Evolutionary conservation across 1,140 invertebrate species (phyloP).

Genomic region (Solenopsis fugax): DNA sequence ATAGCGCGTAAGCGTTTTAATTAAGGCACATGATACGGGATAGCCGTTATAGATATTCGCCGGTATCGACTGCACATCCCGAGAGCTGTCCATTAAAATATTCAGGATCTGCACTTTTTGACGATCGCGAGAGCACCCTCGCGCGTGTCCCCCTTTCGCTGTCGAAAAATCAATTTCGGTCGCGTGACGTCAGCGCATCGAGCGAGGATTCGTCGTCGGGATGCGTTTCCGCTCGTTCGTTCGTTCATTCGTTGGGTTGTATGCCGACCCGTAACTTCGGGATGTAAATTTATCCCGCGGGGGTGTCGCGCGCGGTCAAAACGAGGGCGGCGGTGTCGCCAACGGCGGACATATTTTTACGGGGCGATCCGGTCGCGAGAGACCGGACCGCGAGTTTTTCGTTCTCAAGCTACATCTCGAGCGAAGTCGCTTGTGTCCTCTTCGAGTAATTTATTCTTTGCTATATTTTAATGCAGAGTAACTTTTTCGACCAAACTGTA

Average conservation of each 20-base stretch:
- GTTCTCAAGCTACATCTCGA: conserved; percentile 38
- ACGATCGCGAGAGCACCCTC: conserved; percentile 36
- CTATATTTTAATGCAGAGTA: conserved; percentile 36
- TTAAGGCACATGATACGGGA: conserved; percentile 63
- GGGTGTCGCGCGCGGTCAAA: conserved; percentile 42
- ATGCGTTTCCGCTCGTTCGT: conserved; percentile 43
- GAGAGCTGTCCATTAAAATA: conserved; percentile 65
- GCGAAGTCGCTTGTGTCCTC: background rate
- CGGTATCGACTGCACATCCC: conserved; percentile 56
- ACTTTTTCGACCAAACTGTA: conserved; percentile 11
- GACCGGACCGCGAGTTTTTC: conserved; percentile 39
- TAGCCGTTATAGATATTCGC: conserved; percentile 49
- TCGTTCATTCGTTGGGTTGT: conserved; percentile 22
- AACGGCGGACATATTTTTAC: conserved; percentile 53
- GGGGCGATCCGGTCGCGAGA: background rate
- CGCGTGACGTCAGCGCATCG: conserved; percentile 60
- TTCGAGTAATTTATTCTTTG: conserved; percentile 45
- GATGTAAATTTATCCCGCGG: conserved; percentile 58
- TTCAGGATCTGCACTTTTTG: conserved; percentile 65
- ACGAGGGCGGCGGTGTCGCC: conserved; percentile 38
- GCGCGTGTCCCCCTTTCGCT: conserved; percentile 31
- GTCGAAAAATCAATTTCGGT: conserved; percentile 64
- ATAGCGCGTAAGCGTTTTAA: conserved; percentile 65
- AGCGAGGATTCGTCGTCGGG: conserved; percentile 47
- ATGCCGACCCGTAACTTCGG: conserved; percentile 42